Base-by-base conservation (phyloP, 2,113 vertebrate species). In the Oncorhynchus mykiss region DNA sequence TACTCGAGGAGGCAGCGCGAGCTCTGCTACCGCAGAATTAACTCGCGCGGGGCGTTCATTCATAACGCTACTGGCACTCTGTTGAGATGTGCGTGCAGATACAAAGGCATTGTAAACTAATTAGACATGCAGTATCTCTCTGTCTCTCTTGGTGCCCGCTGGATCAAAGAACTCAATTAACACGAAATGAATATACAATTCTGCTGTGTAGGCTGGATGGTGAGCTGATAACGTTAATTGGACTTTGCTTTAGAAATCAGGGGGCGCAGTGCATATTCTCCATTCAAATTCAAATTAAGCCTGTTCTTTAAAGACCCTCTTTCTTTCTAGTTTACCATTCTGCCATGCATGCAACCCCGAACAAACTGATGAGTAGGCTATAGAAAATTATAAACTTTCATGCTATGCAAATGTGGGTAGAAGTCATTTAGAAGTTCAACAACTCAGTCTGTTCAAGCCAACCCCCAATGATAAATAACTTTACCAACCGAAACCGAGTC, bases 21-120 rank as follows among this genome's bases (percentile, higher is more conserved):
- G n/a, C 59, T 1, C 12, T 62, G 59, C 68, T 16, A 24, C n/a
- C 1, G 68, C 68, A 68, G 67, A 9, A 68, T 68, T 5, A 31
- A 67, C 66, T 22, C 67, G 67, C 67, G 20, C 39, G n/a, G 20
- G 16, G 34, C 1, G 34, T 90, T 77, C 91, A 92, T 92, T 92
- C 90, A 91, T 75, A 90, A 90, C 87, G 80, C 71, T 0, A 9
- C 39, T 54, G 51, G 14, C 74, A 78, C 71, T 80, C 60, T 25
- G 22, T 24, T n/a, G 20, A 62, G n/a, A 62, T 62, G n/a, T 62
- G n/a, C 20, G n/a, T n/a, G 49, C 16, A 54, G 51, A 54, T 3
- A 54, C 51, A 45, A 45, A 45, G 8, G 9, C 39, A 11, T 45
- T 9, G 39, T 54, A 18, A 54, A 54, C 12, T 54, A 54, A 18